Conservation (phyloP, 2,888 invertebrate species). For the Apodemia mormo region DNA sequence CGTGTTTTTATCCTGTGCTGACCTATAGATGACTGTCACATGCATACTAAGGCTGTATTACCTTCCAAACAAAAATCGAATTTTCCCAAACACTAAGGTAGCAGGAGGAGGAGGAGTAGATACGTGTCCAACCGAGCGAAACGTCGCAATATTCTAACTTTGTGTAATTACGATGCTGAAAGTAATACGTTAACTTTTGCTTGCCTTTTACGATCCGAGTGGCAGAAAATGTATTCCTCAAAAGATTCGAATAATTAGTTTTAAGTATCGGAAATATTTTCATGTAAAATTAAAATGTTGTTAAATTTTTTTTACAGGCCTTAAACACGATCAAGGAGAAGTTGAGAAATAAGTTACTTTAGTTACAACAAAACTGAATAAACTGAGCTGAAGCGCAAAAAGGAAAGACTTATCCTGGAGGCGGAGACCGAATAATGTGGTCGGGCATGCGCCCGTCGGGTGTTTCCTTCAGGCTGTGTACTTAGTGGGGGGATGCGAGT, state of each 20-base stretch:
- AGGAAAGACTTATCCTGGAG: conserved; percentile 30
- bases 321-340: conserved; percentile 24
- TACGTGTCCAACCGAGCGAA: no score
- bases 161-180: no score
- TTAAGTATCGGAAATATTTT: neutral
- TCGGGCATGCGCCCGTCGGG: conserved; percentile 67
- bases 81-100: no score
- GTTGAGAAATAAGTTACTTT: neutral
- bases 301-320: conserved; percentile 48
- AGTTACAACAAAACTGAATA: conserved; percentile 16
- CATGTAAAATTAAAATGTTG: neutral
- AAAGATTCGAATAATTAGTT: neutral
- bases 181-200: no score
- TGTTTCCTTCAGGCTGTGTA: conserved; percentile 60
- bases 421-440: conserved; percentile 62
- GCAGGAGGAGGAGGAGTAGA: no score
- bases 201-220: no score
- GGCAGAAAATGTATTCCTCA: no score
- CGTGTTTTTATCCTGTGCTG: no score
- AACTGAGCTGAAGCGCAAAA: conserved; percentile 47
- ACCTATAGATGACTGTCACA: no score
- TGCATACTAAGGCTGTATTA: no score
- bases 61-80: no score
- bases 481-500: conserved; percentile 67
- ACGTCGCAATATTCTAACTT: no score